These are phyloP conservation scores for Cetoscarus ocellatus DNA, from an alignment of 2,797 vertebrate genomes.

Conservation along the genomic window DNA sequence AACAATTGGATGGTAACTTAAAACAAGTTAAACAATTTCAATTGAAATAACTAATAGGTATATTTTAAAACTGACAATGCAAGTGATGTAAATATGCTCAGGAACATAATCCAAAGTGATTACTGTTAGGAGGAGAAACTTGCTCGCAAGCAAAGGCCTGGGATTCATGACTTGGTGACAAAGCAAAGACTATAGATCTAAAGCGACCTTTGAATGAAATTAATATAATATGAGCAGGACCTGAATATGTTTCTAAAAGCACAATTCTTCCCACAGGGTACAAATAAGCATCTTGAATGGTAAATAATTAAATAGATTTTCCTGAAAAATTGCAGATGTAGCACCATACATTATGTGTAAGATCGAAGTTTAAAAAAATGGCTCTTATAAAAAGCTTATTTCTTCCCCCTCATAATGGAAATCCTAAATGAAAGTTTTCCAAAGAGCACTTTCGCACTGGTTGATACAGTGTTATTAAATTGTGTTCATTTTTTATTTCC, in stretches of 20 bases:
- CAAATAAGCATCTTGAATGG: neutral
- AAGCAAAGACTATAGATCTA: no score
- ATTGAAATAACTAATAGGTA: no score
- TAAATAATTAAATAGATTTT: neutral
- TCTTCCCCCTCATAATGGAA: conserved; percentile 3
- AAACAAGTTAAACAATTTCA: no score
- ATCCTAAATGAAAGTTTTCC: conserved; percentile 15
- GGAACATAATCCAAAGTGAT: no score
- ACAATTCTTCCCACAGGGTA: no score
- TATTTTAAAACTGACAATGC: no score
- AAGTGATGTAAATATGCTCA: no score
- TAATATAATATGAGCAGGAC: neutral
- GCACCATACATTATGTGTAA: neutral
- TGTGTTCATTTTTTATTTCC: conserved; percentile 42
- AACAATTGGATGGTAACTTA: no score
- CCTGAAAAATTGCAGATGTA: neutral
- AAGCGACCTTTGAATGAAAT: no score
- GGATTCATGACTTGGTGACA: no score
- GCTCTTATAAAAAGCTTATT: conserved; percentile 6
- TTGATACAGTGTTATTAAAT: conserved; percentile 35
- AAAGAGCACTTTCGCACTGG: neutral
- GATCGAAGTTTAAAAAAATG: neutral
- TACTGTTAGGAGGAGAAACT: no score
- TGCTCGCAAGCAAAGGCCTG: no score
- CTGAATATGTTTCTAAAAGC: neutral